Percentiles rank a stretch among this genome's conserved stretches.
phyloP scores from a whole-genome alignment of 2,888 invertebrate genomes.

The Notodonta ziczac region DNA sequence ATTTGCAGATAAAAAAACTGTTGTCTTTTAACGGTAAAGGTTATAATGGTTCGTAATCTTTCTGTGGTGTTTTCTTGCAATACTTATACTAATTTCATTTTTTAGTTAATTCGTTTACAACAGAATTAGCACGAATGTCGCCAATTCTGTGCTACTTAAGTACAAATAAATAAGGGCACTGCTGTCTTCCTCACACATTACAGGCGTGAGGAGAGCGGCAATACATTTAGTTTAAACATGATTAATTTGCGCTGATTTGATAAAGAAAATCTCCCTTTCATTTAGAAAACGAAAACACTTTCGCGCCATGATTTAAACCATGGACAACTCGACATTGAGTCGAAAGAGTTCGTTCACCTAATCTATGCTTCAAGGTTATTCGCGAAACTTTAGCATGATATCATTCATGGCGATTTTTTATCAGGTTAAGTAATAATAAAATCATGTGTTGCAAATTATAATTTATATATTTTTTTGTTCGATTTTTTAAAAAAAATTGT shows the following conservation, averaged over 20 bases:
- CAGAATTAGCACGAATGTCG: too few relatives aligned
- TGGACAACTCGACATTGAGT: slow-evolving; percentile 20
- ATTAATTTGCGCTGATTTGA: not conserved
- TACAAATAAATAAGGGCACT: too few relatives aligned
- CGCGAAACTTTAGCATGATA: slow-evolving; percentile 29
- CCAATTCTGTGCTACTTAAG: too few relatives aligned
- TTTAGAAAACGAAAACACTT: slow-evolving; percentile 25
- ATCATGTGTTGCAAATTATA: not conserved
- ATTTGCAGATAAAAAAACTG: slow-evolving; percentile 31
- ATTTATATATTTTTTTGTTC: not conserved
- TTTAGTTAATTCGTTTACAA: too few relatives aligned
- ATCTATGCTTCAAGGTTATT: slow-evolving; percentile 38
- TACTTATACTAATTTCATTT: too few relatives aligned
- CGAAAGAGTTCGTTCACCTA: slow-evolving; percentile 42
- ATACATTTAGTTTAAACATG: too few relatives aligned
- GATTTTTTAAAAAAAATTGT: not conserved
- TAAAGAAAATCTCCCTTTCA: slow-evolving; percentile 37
- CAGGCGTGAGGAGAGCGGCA: too few relatives aligned
- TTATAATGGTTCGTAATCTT: slow-evolving; percentile 11
- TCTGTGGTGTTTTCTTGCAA: too few relatives aligned
- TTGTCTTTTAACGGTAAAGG: slow-evolving; percentile 14
- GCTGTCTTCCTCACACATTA: too few relatives aligned
- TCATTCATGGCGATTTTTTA: slow-evolving; percentile 17
- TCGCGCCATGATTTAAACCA: slow-evolving; percentile 44
- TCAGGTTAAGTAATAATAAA: not conserved